Evolutionary conservation across 2,113 vertebrate genomes (phyloP).

Genomic region (Zonotrichia leucophrys): DNA sequence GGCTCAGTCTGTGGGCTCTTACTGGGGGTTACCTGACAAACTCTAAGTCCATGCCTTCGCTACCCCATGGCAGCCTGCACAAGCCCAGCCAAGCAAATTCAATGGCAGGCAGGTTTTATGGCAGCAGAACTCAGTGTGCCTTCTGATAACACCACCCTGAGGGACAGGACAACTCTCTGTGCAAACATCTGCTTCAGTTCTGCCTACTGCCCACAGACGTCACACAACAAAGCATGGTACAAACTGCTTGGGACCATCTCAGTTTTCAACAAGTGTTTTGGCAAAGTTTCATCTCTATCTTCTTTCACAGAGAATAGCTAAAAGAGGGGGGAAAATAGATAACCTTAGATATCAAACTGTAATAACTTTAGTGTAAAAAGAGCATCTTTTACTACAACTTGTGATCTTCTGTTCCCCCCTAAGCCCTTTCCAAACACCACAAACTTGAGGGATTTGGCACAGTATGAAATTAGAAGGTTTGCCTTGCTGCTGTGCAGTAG

Average conservation of each 20-base stretch:
- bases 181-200: neutral
- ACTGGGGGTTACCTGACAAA: neutral
- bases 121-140: neutral
- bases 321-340: no score
- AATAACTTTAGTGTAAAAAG: neutral
- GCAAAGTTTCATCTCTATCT: neutral
- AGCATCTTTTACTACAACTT: neutral
- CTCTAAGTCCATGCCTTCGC: neutral
- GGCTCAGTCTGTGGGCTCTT: neutral
- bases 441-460: neutral
- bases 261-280: neutral
- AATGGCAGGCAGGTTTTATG: neutral
- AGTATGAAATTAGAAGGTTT: neutral
- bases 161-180: neutral
- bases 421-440: neutral
- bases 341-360: neutral
- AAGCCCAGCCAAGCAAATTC: neutral
- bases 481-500: neutral
- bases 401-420: accelerated
- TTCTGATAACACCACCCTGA: neutral
- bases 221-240: accelerated
- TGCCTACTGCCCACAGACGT: neutral
- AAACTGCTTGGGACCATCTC: neutral
- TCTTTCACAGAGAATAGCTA: neutral
- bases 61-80: neutral